Percentiles rank a stretch among this genome's conserved stretches.
phyloP scores from a whole-genome alignment of 2,113 vertebrate species.

The Pheucticus melanocephalus region DNA sequence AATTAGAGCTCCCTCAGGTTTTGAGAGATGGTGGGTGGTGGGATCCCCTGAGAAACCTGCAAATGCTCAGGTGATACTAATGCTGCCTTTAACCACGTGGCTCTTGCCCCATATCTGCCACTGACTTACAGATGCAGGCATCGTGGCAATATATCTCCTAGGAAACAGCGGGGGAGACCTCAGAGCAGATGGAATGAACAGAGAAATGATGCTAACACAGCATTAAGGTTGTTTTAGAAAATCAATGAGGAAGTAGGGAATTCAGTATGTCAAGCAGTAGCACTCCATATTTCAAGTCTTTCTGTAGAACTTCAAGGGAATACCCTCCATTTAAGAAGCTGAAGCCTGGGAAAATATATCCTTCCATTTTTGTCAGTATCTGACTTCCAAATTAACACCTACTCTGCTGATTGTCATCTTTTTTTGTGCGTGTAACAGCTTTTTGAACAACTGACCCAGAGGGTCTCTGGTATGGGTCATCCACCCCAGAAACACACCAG shows the following conservation, averaged over 20 bases:
- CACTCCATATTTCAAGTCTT: background rate
- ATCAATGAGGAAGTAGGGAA: constrained; percentile 31
- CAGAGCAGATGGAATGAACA: constrained; percentile 39
- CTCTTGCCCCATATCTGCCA: constrained; percentile 41
- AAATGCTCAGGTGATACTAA: constrained; percentile 17
- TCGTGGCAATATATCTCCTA: constrained; percentile 21
- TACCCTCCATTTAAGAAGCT: background rate
- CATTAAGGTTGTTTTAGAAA: constrained; percentile 48
- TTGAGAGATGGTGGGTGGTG: background rate
- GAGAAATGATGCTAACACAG: constrained; percentile 49
- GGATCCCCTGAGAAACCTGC: constrained; percentile 6
- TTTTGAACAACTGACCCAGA: background rate
- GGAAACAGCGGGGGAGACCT: constrained; percentile 53
- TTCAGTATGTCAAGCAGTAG: background rate
- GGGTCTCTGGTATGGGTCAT: background rate
- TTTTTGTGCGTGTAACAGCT: background rate
- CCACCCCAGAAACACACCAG: background rate
- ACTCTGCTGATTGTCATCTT: background rate
- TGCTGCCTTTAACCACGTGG: background rate
- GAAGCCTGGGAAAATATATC: background rate
- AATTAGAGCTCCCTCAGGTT: background rate
- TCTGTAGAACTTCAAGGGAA: background rate
- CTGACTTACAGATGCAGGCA: constrained; percentile 35
- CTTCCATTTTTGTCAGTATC: background rate
- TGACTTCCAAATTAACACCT: background rate